A percentile compares a stretch with the other conserved stretches of the same genome.
These are phyloP conservation scores for Pelochelys cantorii DNA, from an alignment of 2,797 vertebrate genomes.

Conservation along the genomic window DNA sequence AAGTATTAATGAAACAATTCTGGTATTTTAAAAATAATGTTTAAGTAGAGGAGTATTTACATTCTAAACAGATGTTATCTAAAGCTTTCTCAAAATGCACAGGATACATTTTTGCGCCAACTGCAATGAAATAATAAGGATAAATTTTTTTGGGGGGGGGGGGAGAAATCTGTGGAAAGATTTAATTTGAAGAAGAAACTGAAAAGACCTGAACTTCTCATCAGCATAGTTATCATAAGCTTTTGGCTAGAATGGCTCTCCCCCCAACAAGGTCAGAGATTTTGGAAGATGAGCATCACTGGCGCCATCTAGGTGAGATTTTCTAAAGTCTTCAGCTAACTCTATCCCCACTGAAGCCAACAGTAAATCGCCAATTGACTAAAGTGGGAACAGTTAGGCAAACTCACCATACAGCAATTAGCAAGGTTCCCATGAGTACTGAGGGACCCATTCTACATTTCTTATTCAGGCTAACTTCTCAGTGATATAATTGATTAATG, in stretches of 20 bases:
- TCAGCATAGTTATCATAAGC: neutral
- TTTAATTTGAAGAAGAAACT: neutral
- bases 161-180: neutral
- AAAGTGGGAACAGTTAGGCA: neutral
- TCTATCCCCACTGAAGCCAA: neutral
- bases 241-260: neutral
- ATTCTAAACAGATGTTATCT: neutral
- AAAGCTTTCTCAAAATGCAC: neutral
- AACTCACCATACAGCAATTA: neutral
- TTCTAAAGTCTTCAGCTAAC: neutral
- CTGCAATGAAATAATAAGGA: neutral
- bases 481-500: neutral
- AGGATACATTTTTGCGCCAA: neutral
- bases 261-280: slow-evolving; percentile 18
- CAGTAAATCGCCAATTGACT: neutral
- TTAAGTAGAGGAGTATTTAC: neutral
- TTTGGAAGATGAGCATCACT: neutral
- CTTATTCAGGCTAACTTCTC: neutral
- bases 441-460: neutral
- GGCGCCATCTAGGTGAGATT: neutral
- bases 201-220: neutral
- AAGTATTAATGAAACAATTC: neutral
- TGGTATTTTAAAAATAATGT: neutral
- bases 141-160: neutral
- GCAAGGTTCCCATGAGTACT: neutral